These are phyloP conservation scores for Cryptocheilus praepositus DNA, from an alignment of 2,888 invertebrate species.

Conservation along the genomic window DNA sequence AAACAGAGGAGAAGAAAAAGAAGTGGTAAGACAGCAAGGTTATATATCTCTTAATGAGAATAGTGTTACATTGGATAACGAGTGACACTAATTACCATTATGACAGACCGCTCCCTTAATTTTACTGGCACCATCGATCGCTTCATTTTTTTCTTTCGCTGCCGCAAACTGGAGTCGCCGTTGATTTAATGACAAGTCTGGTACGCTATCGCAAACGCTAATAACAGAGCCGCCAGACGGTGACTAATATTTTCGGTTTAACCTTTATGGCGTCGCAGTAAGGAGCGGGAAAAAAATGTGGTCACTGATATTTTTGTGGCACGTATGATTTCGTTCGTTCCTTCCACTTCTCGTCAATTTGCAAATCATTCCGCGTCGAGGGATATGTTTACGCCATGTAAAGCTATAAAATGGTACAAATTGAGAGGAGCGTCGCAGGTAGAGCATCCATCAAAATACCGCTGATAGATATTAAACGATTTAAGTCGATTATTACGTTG, in stretches of 20 bases:
- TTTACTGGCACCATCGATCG: too few species aligned
- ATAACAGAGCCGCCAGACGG: too few species aligned
- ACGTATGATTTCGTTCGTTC: background rate
- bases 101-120: too few species aligned
- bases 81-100: too few species aligned
- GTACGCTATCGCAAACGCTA: too few species aligned
- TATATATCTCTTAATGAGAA: too few species aligned
- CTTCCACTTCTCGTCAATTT: background rate
- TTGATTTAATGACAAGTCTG: background rate
- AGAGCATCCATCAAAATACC: background rate
- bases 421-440: background rate
- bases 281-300: background rate
- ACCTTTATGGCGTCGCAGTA: background rate
- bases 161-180: conserved; percentile 1
- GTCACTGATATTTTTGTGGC: conserved; percentile 10
- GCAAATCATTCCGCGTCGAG: background rate
- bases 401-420: background rate
- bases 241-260: conserved; percentile 1
- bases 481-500: background rate
- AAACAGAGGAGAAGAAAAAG: too few species aligned
- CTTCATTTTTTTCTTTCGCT: too few species aligned
- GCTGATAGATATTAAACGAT: too few species aligned
- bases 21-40: too few species aligned
- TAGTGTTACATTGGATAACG: too few species aligned
- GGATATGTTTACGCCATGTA: background rate